A percentile compares a stretch with the other conserved stretches of the same genome.
Evolutionary conservation across 2,888 invertebrate species (phyloP).

Genomic region (Ophion obscuratus): DNA sequence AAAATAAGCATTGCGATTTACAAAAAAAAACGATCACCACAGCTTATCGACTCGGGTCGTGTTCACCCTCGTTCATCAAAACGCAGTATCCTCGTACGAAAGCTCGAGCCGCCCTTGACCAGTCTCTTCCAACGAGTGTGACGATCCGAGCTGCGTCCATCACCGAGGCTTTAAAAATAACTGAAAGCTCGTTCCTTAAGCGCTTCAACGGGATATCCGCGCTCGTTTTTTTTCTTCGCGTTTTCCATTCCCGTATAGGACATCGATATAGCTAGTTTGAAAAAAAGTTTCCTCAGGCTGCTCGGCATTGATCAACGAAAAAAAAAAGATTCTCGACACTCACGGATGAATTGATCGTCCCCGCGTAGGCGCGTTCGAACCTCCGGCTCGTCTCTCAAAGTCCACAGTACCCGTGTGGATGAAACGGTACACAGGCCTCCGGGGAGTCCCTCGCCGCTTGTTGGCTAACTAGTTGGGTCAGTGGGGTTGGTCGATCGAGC

Average conservation of each 20-base stretch:
- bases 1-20: too few relatives aligned
- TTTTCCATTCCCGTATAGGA: neutral
- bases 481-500: conserved; percentile 57
- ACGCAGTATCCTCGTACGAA: too few relatives aligned
- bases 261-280: neutral
- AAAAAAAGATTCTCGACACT: conserved; percentile 7
- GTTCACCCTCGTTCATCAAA: too few relatives aligned
- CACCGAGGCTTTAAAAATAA: neutral
- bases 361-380: conserved; percentile 9
- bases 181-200: neutral
- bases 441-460: conserved; percentile 9
- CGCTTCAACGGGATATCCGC: neutral
- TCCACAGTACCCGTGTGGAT: conserved; percentile 5
- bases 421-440: neutral
- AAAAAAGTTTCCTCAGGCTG: neutral
- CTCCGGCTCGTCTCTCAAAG: neutral
- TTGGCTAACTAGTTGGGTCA: conserved; percentile 59
- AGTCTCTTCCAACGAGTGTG: too few relatives aligned
- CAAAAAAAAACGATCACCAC: too few relatives aligned
- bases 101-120: too few relatives aligned
- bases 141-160: too few relatives aligned
- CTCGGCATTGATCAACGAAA: neutral
- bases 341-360: conserved; percentile 17
- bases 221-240: neutral
- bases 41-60: too few relatives aligned